These are phyloP conservation scores for Zalophus californianus DNA, from an alignment of 2,797 vertebrate genomes.

Conservation along the genomic window DNA sequence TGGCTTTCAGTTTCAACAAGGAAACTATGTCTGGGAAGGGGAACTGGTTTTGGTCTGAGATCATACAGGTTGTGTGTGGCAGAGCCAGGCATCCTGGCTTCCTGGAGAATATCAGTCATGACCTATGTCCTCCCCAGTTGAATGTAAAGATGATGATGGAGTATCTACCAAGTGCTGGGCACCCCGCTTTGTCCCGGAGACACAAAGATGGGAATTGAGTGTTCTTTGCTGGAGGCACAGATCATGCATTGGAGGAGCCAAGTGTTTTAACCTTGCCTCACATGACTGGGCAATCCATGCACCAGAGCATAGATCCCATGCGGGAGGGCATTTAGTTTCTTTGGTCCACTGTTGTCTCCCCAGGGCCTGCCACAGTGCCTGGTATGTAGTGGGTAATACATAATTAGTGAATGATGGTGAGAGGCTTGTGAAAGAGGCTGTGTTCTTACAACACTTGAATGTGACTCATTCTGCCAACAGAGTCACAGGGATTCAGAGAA, in stretches of 20 bases:
- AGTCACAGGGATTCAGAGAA: background rate
- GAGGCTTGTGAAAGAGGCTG: background rate
- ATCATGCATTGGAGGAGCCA: accelerated
- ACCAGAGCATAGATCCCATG: background rate
- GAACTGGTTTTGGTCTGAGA: background rate
- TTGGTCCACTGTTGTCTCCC: background rate
- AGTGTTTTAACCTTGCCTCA: background rate
- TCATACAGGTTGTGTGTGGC: background rate
- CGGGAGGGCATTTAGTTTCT: background rate
- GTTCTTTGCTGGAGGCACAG: background rate
- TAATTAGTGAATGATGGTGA: background rate
- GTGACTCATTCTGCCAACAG: background rate
- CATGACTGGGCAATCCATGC: accelerated
- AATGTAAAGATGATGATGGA: background rate
- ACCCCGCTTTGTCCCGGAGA: background rate
- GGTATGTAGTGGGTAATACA: background rate
- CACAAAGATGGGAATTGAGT: background rate
- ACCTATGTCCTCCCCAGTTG: background rate
- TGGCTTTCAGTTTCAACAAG: background rate
- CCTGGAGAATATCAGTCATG: background rate
- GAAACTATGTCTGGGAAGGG: background rate
- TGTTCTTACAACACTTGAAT: background rate
- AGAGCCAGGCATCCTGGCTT: background rate
- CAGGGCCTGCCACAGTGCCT: no score
- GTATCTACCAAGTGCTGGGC: background rate